A percentile compares a stretch with the other conserved stretches of the same genome.
Evolutionary conservation across 1,140 invertebrate genomes (phyloP).

Genomic region (Phenacoccus solenopsis): DNA sequence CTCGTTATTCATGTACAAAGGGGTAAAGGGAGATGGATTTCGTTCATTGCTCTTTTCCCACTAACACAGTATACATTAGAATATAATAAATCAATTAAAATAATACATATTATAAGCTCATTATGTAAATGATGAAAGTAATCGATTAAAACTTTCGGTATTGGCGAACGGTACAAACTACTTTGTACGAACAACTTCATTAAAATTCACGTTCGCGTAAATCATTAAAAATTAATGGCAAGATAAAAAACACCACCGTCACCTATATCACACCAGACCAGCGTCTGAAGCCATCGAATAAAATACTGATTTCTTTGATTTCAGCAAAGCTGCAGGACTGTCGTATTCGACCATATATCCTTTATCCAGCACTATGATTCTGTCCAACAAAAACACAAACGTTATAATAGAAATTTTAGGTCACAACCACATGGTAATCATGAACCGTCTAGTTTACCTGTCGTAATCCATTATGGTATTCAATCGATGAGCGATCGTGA

Average conservation of each 20-base stretch:
- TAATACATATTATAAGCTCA: too few relatives aligned
- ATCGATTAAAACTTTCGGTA: too few relatives aligned
- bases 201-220: background rate
- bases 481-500: conserved; percentile 75
- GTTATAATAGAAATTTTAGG: background rate
- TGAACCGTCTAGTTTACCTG: conserved; percentile 31
- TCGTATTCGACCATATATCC: conserved; percentile 73
- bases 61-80: too few relatives aligned
- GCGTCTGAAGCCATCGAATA: conserved; percentile 90
- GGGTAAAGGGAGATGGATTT: too few relatives aligned
- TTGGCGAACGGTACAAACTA: too few relatives aligned
- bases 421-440: background rate
- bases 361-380: conserved; percentile 82
- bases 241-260: background rate
- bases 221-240: background rate
- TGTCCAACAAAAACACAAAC: conserved; percentile 31
- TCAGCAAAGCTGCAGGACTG: conserved; percentile 56
- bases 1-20: too few relatives aligned
- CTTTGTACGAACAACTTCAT: background rate
- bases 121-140: too few relatives aligned
- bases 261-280: conserved; percentile 41
- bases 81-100: too few relatives aligned
- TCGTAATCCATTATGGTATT: conserved; percentile 67
- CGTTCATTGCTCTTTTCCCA: too few relatives aligned
- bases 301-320: conserved; percentile 67